These are phyloP conservation scores for Eremophila alpestris DNA, from an alignment of 2,797 vertebrate genomes.

Conservation along the genomic window DNA sequence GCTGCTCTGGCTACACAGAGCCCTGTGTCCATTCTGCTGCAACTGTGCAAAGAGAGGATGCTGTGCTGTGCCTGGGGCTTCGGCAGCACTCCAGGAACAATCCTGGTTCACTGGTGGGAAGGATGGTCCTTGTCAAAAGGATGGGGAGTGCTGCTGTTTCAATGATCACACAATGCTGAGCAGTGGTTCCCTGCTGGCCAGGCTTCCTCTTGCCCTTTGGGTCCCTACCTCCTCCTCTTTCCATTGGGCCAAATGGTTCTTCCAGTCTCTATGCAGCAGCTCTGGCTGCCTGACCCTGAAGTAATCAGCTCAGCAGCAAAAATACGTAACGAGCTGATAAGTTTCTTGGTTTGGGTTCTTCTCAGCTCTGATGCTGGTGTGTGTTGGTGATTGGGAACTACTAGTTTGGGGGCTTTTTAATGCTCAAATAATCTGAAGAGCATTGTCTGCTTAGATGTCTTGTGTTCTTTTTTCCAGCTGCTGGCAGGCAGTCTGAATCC, in stretches of 20 bases:
- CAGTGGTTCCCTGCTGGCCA: neutral
- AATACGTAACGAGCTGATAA: neutral
- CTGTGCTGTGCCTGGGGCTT: neutral
- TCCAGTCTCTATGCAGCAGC: neutral
- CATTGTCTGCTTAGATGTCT: neutral
- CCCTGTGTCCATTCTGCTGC: rapidly evolving
- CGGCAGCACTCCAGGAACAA: rapidly evolving
- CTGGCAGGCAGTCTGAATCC: neutral
- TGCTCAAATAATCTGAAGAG: neutral
- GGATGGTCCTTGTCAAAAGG: rapidly evolving
- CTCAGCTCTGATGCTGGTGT: neutral
- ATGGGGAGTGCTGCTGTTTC: neutral
- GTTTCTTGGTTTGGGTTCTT: neutral
- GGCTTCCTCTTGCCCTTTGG: neutral
- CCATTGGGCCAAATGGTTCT: neutral
- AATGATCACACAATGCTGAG: neutral
- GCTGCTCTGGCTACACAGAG: neutral
- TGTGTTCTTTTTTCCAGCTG: neutral
- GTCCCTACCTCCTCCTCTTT: neutral
- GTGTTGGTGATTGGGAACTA: neutral
- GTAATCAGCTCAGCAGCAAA: neutral
- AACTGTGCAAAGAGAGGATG: rapidly evolving
- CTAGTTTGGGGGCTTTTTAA: neutral
- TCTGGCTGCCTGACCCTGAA: neutral
- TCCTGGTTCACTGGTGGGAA: neutral